Evolutionary conservation across 2,113 vertebrate species (phyloP), one percentile per base, ranked within the genome.

Genomic region (Labeo rohita): DNA sequence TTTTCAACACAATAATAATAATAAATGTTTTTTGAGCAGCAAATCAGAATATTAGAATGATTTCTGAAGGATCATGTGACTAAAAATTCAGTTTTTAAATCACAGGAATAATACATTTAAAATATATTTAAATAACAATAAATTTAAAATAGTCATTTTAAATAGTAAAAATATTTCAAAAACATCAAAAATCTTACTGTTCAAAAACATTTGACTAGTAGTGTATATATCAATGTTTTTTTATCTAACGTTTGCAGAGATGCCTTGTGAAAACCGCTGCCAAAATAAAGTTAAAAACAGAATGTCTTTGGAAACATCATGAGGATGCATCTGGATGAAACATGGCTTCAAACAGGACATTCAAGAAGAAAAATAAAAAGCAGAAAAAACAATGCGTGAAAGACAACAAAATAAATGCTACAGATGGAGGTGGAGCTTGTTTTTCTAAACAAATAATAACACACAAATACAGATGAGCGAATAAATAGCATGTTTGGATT

Each of bases 401-500:
- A 79, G 34, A 39, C 43, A 12, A 74, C 21, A 5, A n/a, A 74
- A 74, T 74, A 74, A 74, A 49, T 21, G 47, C 43, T 61, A 16
- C n/a, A 45, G 11, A 63, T 80, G 77, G 54, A 56, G 36, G 36
- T 7, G 54, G 16, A 68, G 76, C 45, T 80, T 28, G 66, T 68
- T 4, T 80, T 43, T 78, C 56, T 18, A 59, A 59, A 47, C 77
- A 80, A 23, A 39, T 36, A 61, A 80, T 23, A 61, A 63, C 36
- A 80, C 6, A n/a, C 21, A 80, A 61, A 63, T 59, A n/a, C 54
- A 11, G 83, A 61, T 79, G 86, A 74, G 70, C 5, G 21, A 8
- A 79, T 72, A 10, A 6, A 56, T 47, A 16, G 18, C 4, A 1
- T 23, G 18, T 23, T 61, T 21, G 18, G 52, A 59, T n/a, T 79